Percentiles rank a stretch among this genome's conserved stretches.
These are phyloP conservation scores for Parascotia fuliginaria DNA, from an alignment of 2,888 invertebrate genomes.

Conservation along the genomic window DNA sequence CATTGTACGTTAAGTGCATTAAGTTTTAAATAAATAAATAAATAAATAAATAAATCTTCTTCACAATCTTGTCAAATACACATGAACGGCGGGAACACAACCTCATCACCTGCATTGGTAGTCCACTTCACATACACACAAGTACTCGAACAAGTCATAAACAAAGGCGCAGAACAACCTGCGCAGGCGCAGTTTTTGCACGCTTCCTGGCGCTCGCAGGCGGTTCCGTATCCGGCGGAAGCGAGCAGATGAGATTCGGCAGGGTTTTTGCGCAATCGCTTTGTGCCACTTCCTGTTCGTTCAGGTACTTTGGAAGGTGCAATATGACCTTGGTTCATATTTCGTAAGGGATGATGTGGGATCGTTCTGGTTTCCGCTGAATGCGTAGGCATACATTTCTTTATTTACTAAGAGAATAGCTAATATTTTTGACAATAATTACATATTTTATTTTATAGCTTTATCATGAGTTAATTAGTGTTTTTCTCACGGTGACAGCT, in stretches of 20 bases:
- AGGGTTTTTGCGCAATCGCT: constrained; percentile 65
- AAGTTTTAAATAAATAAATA: constrained; percentile 23
- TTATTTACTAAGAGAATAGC: no score
- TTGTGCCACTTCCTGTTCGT: constrained; percentile 64
- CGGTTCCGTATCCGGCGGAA: constrained; percentile 80
- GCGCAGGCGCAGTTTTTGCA: constrained; percentile 61
- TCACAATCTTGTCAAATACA: constrained; percentile 25
- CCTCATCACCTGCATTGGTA: constrained; percentile 41
- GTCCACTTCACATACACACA: constrained; percentile 20
- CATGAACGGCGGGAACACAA: constrained; percentile 11
- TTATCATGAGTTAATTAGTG: no score
- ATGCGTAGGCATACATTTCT: constrained; percentile 31
- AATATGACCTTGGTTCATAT: constrained; percentile 75
- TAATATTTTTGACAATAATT: no score
- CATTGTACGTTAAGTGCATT: no score
- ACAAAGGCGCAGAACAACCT: constrained; percentile 39
- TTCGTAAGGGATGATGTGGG: constrained; percentile 55
- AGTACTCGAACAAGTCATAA: constrained; percentile 30
- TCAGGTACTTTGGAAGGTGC: constrained; percentile 76
- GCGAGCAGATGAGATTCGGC: constrained; percentile 72
- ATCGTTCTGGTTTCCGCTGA: constrained; percentile 47
- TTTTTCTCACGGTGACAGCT: no score
- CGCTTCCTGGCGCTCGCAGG: constrained; percentile 65
- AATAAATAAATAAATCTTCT: constrained; percentile 9
- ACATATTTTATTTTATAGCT: no score